These are phyloP conservation scores for Zaprionus lineosus DNA, from an alignment of 2,888 invertebrate species.

Conservation along the genomic window DNA sequence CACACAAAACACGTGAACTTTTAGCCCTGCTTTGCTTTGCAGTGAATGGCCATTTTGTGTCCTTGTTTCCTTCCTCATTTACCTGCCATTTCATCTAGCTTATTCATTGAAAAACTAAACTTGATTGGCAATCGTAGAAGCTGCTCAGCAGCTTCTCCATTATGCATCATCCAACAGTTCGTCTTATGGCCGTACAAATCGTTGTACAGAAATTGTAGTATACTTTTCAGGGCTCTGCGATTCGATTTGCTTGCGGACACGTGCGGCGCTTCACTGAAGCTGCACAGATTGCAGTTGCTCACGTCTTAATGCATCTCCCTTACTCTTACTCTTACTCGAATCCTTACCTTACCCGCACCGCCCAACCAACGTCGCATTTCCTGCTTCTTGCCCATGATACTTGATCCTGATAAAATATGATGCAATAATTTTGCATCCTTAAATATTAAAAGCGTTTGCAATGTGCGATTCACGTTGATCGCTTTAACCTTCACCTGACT, in stretches of 20 bases:
- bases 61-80: background rate
- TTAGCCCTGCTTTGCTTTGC: background rate
- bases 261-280: conserved; percentile 16
- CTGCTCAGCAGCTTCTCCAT: conserved; percentile 19
- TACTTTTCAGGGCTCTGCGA: conserved; percentile 27
- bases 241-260: conserved; percentile 20
- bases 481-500: conserved; percentile 33
- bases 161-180: conserved; percentile 6
- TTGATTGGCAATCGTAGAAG: conserved; percentile 42
- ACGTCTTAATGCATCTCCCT: too few relatives aligned
- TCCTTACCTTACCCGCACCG: too few relatives aligned
- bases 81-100: background rate
- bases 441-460: conserved; percentile 38
- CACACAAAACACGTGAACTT: conserved; percentile 25
- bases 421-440: conserved; percentile 39
- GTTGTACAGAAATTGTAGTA: conserved; percentile 18
- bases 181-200: background rate
- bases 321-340: too few relatives aligned
- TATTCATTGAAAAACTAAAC: conserved; percentile 24
- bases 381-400: too few relatives aligned
- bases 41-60: background rate
- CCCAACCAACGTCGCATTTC: too few relatives aligned
- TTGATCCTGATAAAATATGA: conserved; percentile 12
- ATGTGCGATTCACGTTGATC: conserved; percentile 17
- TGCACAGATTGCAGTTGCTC: conserved; percentile 6